Conservation (phyloP, 2,888 invertebrate genomes). For the Reticulitermes lucifugus region DNA sequence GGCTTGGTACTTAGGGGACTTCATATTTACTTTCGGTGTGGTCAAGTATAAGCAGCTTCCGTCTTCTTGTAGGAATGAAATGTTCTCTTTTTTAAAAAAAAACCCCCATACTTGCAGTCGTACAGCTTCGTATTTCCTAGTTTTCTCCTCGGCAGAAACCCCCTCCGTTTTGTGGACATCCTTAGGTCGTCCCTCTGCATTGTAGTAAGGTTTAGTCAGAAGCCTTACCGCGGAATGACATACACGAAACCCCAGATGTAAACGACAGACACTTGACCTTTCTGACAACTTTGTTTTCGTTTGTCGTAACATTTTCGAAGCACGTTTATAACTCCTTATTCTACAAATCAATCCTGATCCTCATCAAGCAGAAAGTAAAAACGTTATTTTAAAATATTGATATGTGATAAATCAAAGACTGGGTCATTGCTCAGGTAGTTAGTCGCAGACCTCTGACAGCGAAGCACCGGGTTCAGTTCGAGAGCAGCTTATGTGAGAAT, state of each 20-base stretch:
- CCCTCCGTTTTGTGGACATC: slow-evolving; percentile 7
- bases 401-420: too few species aligned
- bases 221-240: not conserved
- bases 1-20: slow-evolving; percentile 12
- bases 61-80: not conserved
- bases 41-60: slow-evolving; percentile 22
- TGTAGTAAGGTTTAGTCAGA: not conserved
- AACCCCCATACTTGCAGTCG: not conserved
- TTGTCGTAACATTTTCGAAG: too few species aligned
- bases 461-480: too few species aligned
- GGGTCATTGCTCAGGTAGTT: too few species aligned
- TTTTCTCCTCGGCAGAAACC: slow-evolving; percentile 18
- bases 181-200: not conserved
- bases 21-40: slow-evolving; percentile 4
- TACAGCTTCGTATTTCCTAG: slow-evolving; percentile 34
- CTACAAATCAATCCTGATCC: too few species aligned
- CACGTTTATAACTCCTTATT: too few species aligned
- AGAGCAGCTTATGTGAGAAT: too few species aligned
- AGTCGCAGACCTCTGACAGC: too few species aligned
- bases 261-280: slow-evolving; percentile 11
- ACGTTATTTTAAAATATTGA: too few species aligned
- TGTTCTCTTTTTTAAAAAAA: not conserved
- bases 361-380: too few species aligned
- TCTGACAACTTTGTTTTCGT: too few species aligned
- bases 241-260: not conserved